Evolutionary conservation across 2,888 invertebrate genomes (phyloP), one percentile per base, ranked within the genome.

Genomic region (Agonum fuliginosum): DNA sequence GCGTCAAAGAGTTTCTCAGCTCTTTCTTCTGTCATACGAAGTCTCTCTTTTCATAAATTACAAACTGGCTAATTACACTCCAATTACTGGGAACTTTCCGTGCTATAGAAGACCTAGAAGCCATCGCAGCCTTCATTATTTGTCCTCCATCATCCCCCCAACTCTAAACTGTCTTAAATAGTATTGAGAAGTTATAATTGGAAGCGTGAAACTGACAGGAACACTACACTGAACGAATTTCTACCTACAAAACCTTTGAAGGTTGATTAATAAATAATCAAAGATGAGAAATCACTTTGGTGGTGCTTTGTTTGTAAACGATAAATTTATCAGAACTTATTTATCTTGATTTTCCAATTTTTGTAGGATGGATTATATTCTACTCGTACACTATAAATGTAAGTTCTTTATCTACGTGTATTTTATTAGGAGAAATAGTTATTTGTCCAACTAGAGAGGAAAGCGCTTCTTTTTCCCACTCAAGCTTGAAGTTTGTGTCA

Each of bases 61-160:
- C 62, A 62, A 62, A 62, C 62, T 30, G 62, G 19, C 30, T 62
- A 62, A 62, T 62, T 62, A 62, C 62, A 2, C 19, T 8, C 30
- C 34, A 62, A 62, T 62, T 62, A 62, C 62, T 62, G 34, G n/a
- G 20, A 62, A 62, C 19, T 62, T 37, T 62, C 62, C 19, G 19
- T 3, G 8, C 20, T 6, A 48, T 19, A 4, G 48, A 6, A 19
- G 17, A 34, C 30, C 12, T 17, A 34, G 30, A 62, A 30, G 37
- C 34, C 19, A 62, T 37, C 30, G 37, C 17, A 17, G 0, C 62
- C 34, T 62, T 62, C 62, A 62, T 62, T 34, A 62, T 62, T 62
- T 62, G 62, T 62, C 30, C 34, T 10, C 34, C 34, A 10, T 12
- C 20, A 48, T 0, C 62, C 62, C 34, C 8, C 30, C 5, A 34